Evolutionary conservation across 1,140 invertebrate species (phyloP).

Genomic region (Babylonia areolata): DNA sequence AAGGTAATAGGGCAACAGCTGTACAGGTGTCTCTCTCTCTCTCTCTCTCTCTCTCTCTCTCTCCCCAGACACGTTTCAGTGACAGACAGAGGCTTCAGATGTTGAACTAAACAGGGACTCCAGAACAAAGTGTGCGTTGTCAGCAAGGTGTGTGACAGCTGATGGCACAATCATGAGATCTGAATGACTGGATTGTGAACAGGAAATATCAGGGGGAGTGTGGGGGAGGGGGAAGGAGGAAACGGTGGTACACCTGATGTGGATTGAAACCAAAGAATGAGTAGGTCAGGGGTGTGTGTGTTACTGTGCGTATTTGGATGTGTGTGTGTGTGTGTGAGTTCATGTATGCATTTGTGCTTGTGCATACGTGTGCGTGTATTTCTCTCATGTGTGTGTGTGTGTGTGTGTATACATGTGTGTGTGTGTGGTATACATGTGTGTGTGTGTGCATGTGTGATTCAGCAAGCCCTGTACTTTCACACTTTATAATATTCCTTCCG

Average conservation of each 20-base stretch:
- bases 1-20: not conserved
- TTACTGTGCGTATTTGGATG: not conserved
- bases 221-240: too few relatives aligned
- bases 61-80: not conserved
- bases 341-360: not conserved
- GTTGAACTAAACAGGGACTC: too few relatives aligned
- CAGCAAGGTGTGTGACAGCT: too few relatives aligned
- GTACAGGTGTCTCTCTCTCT: constrained; percentile 39
- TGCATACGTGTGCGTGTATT: not conserved
- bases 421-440: not conserved
- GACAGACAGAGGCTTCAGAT: too few relatives aligned
- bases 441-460: not conserved
- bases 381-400: not conserved
- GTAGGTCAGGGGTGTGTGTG: too few relatives aligned
- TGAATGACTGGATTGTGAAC: too few relatives aligned
- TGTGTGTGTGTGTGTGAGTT: not conserved
- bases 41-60: constrained; percentile 27
- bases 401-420: not conserved
- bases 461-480: not conserved
- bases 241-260: too few relatives aligned
- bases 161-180: too few relatives aligned
- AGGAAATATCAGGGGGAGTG: too few relatives aligned
- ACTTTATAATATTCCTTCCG: too few relatives aligned
- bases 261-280: too few relatives aligned
- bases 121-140: too few relatives aligned